Conservation (phyloP, 2,797 vertebrate genomes). For the Crotalus adamanteus region DNA sequence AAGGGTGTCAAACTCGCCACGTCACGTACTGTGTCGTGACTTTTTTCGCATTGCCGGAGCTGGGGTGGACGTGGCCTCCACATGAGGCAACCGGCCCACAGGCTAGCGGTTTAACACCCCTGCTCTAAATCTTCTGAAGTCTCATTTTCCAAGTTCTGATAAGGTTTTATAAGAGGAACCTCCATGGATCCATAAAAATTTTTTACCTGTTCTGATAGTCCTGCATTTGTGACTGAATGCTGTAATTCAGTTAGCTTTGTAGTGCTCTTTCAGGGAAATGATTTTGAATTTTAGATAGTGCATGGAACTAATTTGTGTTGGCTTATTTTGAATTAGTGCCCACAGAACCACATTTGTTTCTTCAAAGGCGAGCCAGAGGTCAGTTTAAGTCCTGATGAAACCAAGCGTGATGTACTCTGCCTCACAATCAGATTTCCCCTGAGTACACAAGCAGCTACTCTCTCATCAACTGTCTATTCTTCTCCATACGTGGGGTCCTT, state of each 20-base stretch:
- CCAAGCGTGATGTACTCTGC: background rate
- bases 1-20: too few relatives aligned
- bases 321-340: conserved; percentile 41
- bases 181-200: conserved; percentile 49
- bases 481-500: background rate
- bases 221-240: conserved; percentile 23
- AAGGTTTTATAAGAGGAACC: conserved; percentile 30
- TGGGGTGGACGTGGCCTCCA: too few relatives aligned
- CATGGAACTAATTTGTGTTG: conserved; percentile 29
- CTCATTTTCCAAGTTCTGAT: conserved; percentile 43
- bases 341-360: background rate
- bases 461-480: background rate
- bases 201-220: conserved; percentile 39
- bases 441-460: background rate
- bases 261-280: conserved; percentile 15
- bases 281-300: conserved; percentile 43
- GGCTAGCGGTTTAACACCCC: too few relatives aligned
- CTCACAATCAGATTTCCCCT: background rate
- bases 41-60: too few relatives aligned
- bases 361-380: conserved; percentile 33
- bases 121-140: conserved; percentile 45
- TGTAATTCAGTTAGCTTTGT: conserved; percentile 35
- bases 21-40: too few relatives aligned
- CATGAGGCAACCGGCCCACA: too few relatives aligned
- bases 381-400: conserved; percentile 12